Evolutionary conservation across 2,113 vertebrate species (phyloP).

Genomic region (Glaucidium brasilianum): DNA sequence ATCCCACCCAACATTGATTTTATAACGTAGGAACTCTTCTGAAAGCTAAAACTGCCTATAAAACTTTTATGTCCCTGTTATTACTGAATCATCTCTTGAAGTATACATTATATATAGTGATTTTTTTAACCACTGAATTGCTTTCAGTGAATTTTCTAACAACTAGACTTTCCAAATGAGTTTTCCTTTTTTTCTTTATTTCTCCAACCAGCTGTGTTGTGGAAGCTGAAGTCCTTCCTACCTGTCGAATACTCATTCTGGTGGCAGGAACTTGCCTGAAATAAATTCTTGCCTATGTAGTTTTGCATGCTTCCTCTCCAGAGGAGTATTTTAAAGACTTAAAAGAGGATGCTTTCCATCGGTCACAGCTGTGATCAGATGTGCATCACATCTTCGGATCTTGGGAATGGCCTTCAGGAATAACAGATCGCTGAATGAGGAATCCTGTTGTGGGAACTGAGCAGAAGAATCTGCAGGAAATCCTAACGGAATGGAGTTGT

Average conservation of each 20-base stretch:
- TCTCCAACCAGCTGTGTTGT: background rate
- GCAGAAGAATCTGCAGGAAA: background rate
- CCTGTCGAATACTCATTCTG: background rate
- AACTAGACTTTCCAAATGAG: background rate
- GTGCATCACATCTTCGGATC: background rate
- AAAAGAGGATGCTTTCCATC: background rate
- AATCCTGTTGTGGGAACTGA: background rate
- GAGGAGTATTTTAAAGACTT: background rate
- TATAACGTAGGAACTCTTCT: slow-evolving; percentile 25
- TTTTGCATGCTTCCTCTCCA: background rate
- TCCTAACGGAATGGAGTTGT: background rate
- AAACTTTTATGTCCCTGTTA: slow-evolving; percentile 57
- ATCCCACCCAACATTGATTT: slow-evolving; percentile 45
- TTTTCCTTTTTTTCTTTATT: background rate
- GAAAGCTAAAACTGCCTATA: slow-evolving; percentile 43
- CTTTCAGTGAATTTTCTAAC: background rate
- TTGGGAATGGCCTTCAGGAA: background rate
- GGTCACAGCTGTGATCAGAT: background rate
- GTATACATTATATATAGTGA: slow-evolving; percentile 4
- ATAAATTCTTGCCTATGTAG: background rate
- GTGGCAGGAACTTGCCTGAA: background rate
- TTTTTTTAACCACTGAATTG: slow-evolving; percentile 5
- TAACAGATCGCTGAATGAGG: background rate
- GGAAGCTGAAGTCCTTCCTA: background rate
- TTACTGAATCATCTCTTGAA: slow-evolving; percentile 29